These are phyloP conservation scores for Tragelaphus strepsiceros DNA, from an alignment of 2,113 vertebrate species.

Conservation along the genomic window DNA sequence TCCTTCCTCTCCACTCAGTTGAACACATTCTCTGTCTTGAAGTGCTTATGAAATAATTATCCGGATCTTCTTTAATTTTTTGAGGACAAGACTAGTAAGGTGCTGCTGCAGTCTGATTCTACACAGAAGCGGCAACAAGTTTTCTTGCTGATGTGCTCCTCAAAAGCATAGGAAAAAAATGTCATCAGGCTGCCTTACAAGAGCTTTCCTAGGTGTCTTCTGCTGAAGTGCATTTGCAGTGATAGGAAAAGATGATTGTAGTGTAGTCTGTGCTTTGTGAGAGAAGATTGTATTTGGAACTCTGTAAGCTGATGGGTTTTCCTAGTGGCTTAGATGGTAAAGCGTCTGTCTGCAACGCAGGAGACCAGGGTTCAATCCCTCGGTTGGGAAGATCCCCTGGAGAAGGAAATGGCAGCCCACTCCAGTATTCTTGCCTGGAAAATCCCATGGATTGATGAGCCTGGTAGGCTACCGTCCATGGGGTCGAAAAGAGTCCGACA, in stretches of 20 bases:
- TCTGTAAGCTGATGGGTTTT: neutral
- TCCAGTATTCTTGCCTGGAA: no score
- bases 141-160: neutral
- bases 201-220: neutral
- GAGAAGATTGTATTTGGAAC: neutral
- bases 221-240: neutral
- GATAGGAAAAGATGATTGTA: neutral
- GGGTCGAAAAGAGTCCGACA: no score
- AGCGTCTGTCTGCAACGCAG: no score
- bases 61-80: neutral
- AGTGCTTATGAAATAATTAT: neutral
- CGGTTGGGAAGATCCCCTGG: no score
- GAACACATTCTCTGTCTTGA: neutral
- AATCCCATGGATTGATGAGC: no score
- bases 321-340: no score
- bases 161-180: neutral
- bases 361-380: no score
- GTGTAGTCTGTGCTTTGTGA: neutral
- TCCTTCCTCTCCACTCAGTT: neutral
- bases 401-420: no score
- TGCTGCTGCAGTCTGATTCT: neutral
- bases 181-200: neutral
- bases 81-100: neutral
- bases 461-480: no score
- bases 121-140: neutral